phyloP scores from a whole-genome alignment of 1,140 invertebrate species.

The Apis dorsata region DNA sequence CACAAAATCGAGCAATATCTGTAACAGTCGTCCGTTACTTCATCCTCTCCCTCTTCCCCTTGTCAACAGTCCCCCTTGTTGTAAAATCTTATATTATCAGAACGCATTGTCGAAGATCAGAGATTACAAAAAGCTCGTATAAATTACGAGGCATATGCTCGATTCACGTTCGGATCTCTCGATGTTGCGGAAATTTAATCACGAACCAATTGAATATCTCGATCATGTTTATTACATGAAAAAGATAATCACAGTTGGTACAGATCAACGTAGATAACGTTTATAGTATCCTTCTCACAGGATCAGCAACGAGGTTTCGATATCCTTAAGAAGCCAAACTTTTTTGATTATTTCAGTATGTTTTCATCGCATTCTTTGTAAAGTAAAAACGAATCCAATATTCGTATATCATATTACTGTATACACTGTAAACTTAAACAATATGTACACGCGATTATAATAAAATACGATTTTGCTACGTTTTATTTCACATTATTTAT shows the following conservation, averaged over 20 bases:
- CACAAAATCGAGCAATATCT: not conserved
- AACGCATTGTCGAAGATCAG: constrained; percentile 15
- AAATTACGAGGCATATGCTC: constrained; percentile 35
- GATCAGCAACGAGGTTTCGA: not conserved
- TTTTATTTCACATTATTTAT: not conserved
- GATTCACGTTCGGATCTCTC: not conserved
- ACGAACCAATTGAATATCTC: constrained; percentile 32
- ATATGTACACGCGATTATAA: not conserved
- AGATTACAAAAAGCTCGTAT: constrained; percentile 20
- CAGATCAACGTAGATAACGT: constrained; percentile 34
- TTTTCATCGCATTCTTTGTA: too few species aligned
- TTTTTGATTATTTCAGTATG: too few species aligned
- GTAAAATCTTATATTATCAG: constrained; percentile 9
- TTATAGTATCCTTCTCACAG: constrained; percentile 23
- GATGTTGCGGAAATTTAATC: constrained; percentile 23
- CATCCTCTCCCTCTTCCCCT: not conserved
- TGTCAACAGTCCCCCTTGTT: not conserved
- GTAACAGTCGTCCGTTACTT: constrained; percentile 7
- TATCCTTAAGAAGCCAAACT: not conserved
- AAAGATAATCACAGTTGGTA: constrained; percentile 47
- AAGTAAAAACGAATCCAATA: not conserved
- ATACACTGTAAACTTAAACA: not conserved
- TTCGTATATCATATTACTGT: not conserved
- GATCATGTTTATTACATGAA: constrained; percentile 37
- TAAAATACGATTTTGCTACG: not conserved